Evolutionary conservation across 2,888 invertebrate species (phyloP).

Genomic region (Hyles lineata): DNA sequence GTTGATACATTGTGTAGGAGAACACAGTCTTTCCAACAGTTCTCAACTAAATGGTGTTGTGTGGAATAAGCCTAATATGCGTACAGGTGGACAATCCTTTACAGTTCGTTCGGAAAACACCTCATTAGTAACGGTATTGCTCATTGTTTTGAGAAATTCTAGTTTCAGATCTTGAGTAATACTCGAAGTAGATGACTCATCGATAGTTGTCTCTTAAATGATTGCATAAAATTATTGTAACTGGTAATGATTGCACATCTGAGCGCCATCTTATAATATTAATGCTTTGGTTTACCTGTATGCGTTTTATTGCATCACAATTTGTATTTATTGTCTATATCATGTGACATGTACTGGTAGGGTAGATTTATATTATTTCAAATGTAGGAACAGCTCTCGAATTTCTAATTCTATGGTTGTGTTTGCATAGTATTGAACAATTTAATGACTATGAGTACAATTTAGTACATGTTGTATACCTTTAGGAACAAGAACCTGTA

Average conservation of each 20-base stretch:
- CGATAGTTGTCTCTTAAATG: not conserved
- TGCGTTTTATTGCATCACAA: conserved; percentile 4
- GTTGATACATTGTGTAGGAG: no score
- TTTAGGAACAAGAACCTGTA: not conserved
- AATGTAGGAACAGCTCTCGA: not conserved
- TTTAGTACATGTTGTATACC: not conserved
- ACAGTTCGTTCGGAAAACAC: no score
- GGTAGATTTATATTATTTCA: not conserved
- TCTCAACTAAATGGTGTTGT: no score
- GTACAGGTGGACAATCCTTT: no score
- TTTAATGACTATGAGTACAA: not conserved
- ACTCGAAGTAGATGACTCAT: not conserved
- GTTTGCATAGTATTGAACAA: not conserved
- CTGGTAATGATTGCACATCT: not conserved
- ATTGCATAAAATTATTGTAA: not conserved
- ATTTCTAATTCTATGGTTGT: conserved; percentile 14
- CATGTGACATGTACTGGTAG: not conserved
- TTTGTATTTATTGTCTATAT: not conserved
- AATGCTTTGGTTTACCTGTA: not conserved
- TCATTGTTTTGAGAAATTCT: no score
- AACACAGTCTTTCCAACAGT: no score
- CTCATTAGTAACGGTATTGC: no score
- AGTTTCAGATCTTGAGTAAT: no score
- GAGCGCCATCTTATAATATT: not conserved
- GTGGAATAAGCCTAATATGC: no score